A percentile compares a stretch with the other conserved stretches of the same genome.
Evolutionary conservation across 2,797 vertebrate genomes (phyloP).

Genomic region (Crax fasciolata): DNA sequence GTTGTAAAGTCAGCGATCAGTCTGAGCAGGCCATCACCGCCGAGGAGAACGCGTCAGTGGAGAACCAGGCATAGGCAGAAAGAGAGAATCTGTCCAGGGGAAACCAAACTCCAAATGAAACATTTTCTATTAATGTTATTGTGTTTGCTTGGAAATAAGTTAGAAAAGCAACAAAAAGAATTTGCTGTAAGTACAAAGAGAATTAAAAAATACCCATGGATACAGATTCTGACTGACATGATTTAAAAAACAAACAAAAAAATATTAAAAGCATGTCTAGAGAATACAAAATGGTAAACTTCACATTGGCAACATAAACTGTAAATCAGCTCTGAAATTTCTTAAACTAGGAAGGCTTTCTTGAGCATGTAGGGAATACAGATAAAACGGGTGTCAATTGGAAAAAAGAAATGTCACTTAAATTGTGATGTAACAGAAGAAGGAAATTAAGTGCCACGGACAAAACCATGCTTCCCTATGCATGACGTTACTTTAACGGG

Average conservation of each 20-base stretch:
- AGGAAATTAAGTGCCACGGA: neutral
- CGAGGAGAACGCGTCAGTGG: neutral
- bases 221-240: rapidly evolving
- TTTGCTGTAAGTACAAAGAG: neutral
- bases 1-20: neutral
- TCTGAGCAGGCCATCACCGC: neutral
- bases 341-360: neutral
- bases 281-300: neutral
- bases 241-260: neutral
- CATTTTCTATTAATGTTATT: rapidly evolving
- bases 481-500: neutral
- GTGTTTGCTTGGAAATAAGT: neutral
- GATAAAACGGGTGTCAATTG: neutral
- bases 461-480: neutral
- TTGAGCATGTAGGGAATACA: neutral
- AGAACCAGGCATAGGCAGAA: neutral
- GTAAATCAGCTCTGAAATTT: neutral
- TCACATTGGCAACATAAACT: rapidly evolving
- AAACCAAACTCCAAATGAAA: neutral
- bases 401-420: neutral
- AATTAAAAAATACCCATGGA: neutral
- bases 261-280: rapidly evolving
- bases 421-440: neutral
- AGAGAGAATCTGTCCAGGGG: neutral
- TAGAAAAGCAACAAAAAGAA: rapidly evolving